Percentiles rank a stretch among this genome's conserved stretches.
phyloP scores from a whole-genome alignment of 1,140 invertebrate species.

The Pseudomyrmex dendroicus region DNA sequence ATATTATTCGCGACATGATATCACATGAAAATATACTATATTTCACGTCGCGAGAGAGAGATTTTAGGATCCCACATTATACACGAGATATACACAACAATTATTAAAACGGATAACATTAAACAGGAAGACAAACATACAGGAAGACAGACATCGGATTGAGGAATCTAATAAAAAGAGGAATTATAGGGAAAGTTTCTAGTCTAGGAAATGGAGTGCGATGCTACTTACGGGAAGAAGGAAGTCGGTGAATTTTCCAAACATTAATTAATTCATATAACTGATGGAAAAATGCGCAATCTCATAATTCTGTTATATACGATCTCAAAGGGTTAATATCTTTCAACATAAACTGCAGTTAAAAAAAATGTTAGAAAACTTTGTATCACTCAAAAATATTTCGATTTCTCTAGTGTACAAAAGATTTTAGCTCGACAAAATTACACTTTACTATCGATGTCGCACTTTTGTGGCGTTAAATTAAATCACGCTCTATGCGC shows the following conservation, averaged over 20 bases:
- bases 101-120: conserved; percentile 78
- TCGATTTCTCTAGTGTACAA: conserved; percentile 5
- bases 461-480: conserved; percentile 9
- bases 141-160: conserved; percentile 73
- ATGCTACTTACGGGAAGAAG: neutral
- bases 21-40: conserved; percentile 12
- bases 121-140: conserved; percentile 79
- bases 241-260: neutral
- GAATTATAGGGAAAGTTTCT: neutral
- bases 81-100: conserved; percentile 78
- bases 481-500: conserved; percentile 44
- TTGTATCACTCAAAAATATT: neutral
- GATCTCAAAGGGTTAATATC: neutral
- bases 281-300: neutral
- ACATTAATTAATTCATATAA: neutral
- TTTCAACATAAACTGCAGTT: neutral
- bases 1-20: conserved; percentile 15
- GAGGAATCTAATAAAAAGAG: conserved; percentile 47
- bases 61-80: neutral
- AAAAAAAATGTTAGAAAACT: neutral
- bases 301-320: neutral
- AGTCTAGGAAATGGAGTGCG: conserved; percentile 1
- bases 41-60: conserved; percentile 34
- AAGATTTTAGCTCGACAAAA: neutral
- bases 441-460: conserved; percentile 11